Evolutionary conservation across 2,113 vertebrate species (phyloP).

Genomic region (Oreochromis tanganicae): DNA sequence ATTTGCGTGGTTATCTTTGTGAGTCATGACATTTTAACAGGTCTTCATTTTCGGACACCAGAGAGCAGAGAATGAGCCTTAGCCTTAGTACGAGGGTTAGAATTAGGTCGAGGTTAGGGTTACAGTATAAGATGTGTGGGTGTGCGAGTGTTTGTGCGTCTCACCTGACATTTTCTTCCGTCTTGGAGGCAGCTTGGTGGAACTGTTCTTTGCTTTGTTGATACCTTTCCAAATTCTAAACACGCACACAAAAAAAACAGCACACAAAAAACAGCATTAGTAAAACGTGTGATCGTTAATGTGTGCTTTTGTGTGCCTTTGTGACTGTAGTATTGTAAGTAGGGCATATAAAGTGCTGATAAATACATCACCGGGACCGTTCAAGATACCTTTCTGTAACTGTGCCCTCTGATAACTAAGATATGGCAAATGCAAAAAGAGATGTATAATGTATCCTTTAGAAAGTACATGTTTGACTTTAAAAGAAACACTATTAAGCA

Average conservation of each 20-base stretch:
- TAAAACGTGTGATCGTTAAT: not conserved
- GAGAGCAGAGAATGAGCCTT: not conserved
- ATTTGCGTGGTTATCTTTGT: not conserved
- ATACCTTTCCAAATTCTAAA: conserved; percentile 85
- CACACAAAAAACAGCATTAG: not conserved
- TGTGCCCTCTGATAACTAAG: not conserved
- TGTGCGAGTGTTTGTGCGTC: not conserved
- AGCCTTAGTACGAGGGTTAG: not conserved
- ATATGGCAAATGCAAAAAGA: not conserved
- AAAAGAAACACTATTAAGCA: not conserved
- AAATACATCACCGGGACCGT: not conserved
- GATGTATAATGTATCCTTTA: not conserved
- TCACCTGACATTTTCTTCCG: conserved; percentile 82
- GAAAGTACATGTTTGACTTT: not conserved
- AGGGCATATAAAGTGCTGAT: not conserved
- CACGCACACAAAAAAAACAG: not conserved
- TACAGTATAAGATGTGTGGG: not conserved
- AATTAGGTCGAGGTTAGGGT: not conserved
- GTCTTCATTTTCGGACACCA: not conserved
- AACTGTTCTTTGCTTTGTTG: conserved; percentile 81
- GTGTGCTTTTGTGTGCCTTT: not conserved
- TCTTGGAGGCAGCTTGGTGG: conserved; percentile 78
- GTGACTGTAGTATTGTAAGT: not conserved
- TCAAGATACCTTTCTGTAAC: not conserved
- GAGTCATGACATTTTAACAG: not conserved